Conservation (phyloP, 2,797 vertebrate genomes). For the Antennarius maculatus region DNA sequence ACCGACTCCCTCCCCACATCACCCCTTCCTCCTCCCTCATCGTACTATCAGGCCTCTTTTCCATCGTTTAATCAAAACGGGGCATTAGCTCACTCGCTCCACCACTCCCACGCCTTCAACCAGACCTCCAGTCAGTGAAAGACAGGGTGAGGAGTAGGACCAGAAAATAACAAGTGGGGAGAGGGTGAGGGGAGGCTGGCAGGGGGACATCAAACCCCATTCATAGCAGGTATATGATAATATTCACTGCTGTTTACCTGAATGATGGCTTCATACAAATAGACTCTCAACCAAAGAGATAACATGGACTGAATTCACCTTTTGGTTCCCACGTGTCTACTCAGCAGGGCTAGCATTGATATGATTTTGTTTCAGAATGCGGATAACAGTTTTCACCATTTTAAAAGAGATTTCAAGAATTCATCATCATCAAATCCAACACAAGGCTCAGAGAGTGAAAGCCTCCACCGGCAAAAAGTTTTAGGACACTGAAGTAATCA, state of each 20-base stretch:
- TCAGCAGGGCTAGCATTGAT: too few relatives aligned
- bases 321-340: too few relatives aligned
- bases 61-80: conserved; percentile 66
- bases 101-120: conserved; percentile 48
- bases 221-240: conserved; percentile 58
- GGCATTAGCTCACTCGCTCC: conserved; percentile 76
- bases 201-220: conserved; percentile 24
- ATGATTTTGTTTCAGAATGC: too few relatives aligned
- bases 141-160: conserved; percentile 15
- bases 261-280: conserved; percentile 32
- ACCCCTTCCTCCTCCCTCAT: conserved; percentile 62
- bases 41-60: conserved; percentile 67
- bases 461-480: too few relatives aligned
- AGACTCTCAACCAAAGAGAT: conserved; percentile 10
- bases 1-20: conserved; percentile 41
- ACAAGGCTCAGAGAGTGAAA: too few relatives aligned
- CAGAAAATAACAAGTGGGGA: conserved; percentile 51
- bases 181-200: conserved; percentile 29
- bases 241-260: conserved; percentile 67
- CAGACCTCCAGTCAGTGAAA: conserved; percentile 10
- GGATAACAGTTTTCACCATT: too few relatives aligned
- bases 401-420: too few relatives aligned
- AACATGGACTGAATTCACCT: conserved; percentile 5
- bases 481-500: too few relatives aligned
- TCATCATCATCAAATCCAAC: too few relatives aligned